These are phyloP conservation scores for Linurgus olivaceus DNA, from an alignment of 2,797 vertebrate species.

Conservation along the genomic window DNA sequence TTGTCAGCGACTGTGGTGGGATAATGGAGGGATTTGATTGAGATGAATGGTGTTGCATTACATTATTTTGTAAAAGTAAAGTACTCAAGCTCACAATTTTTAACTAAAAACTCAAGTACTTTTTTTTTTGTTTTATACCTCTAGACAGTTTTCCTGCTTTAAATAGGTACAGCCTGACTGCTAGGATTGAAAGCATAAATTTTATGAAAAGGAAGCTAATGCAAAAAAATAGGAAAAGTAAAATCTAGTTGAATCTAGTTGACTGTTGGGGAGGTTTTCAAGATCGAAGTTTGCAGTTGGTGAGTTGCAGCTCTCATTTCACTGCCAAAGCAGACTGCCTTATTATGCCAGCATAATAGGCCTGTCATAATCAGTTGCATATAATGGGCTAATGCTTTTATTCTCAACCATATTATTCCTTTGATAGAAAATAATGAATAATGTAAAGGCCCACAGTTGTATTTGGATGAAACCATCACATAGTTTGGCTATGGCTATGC, in stretches of 20 bases:
- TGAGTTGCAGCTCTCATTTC: conserved; percentile 2
- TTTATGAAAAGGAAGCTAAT: neutral
- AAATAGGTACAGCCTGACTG: neutral
- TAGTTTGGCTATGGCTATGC: neutral
- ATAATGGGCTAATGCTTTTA: conserved; percentile 40
- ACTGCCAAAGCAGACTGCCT: conserved; percentile 21
- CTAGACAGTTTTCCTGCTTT: neutral
- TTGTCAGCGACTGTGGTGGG: fast-evolving
- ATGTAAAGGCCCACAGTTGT: conserved; percentile 27
- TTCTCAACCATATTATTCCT: conserved; percentile 38
- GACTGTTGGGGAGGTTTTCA: neutral
- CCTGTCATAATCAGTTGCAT: conserved; percentile 43
- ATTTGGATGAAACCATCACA: neutral
- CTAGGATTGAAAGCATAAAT: neutral
- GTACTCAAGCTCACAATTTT: neutral
- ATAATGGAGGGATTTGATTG: neutral
- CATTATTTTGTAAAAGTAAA: neutral
- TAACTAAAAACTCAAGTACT: neutral
- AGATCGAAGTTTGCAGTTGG: neutral
- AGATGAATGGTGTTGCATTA: neutral
- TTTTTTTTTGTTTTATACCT: neutral
- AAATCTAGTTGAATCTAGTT: neutral
- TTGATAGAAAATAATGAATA: conserved; percentile 45
- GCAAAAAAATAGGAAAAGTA: neutral
- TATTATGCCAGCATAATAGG: conserved; percentile 32